Percentiles rank a stretch among this genome's conserved stretches.
Evolutionary conservation across 2,888 invertebrate species (phyloP).

Genomic region (Pteria penguin): DNA sequence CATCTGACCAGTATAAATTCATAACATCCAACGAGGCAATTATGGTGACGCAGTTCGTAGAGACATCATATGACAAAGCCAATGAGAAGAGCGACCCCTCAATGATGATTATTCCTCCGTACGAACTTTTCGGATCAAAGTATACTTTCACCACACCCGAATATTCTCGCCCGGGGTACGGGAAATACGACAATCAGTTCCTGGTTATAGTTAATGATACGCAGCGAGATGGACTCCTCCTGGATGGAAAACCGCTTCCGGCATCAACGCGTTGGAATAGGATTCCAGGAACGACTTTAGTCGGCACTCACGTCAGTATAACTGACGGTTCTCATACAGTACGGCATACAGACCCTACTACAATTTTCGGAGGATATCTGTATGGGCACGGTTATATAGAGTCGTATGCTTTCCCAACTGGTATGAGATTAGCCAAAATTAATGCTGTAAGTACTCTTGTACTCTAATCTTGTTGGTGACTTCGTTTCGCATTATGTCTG

Average conservation of each 20-base stretch:
- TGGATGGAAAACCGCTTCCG: conserved; percentile 58
- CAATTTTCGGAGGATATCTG: conserved; percentile 59
- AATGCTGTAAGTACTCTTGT: conserved; percentile 45
- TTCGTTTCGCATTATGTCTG: too few species aligned
- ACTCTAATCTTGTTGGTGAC: too few species aligned
- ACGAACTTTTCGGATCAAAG: conserved; percentile 58
- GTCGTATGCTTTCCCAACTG: conserved; percentile 64
- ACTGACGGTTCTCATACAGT: conserved; percentile 53
- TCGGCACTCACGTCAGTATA: conserved; percentile 49
- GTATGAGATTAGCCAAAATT: conserved; percentile 58
- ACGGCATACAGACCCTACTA: conserved; percentile 53
- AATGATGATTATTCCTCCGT: conserved; percentile 64
- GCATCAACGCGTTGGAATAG: conserved; percentile 47
- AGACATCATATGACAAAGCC: conserved; percentile 48
- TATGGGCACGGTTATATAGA: conserved; percentile 66
- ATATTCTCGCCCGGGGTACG: conserved; percentile 46
- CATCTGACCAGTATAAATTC: conserved; percentile 44
- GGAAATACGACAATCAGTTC: conserved; percentile 49
- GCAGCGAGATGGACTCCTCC: conserved; percentile 49
- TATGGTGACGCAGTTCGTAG: conserved; percentile 60
- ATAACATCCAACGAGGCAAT: conserved; percentile 52
- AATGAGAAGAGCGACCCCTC: conserved; percentile 61
- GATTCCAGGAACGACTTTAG: conserved; percentile 50
- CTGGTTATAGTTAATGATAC: conserved; percentile 46
- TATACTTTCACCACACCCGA: conserved; percentile 66